A percentile compares a stretch with the other conserved stretches of the same genome.
Evolutionary conservation across 2,113 vertebrate genomes (phyloP).

Genomic region (Plectropomus leopardus): DNA sequence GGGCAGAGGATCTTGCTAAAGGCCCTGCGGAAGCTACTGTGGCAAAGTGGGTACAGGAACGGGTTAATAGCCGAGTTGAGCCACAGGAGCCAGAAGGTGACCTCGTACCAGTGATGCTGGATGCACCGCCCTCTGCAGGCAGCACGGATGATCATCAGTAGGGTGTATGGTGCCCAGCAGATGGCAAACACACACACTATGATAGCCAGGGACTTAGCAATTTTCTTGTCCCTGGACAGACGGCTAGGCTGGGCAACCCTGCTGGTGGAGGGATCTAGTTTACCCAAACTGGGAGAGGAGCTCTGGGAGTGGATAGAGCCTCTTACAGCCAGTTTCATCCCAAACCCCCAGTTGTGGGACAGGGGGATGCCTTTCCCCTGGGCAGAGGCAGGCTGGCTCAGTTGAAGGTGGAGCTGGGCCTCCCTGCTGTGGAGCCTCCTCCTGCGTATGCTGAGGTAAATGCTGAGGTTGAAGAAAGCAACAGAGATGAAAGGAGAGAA

Average conservation of each 20-base stretch:
- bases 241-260: slow-evolving; percentile 75
- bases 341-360: slow-evolving; percentile 68
- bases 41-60: slow-evolving; percentile 91
- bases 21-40: slow-evolving; percentile 87
- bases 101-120: slow-evolving; percentile 80
- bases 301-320: slow-evolving; percentile 73
- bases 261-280: slow-evolving; percentile 67
- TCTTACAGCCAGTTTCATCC: slow-evolving; percentile 68
- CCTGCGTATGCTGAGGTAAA: slow-evolving; percentile 90
- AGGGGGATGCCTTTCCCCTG: slow-evolving; percentile 66
- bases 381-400: slow-evolving; percentile 56
- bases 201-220: slow-evolving; percentile 88
- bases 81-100: slow-evolving; percentile 93
- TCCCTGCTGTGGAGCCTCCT: slow-evolving; percentile 73
- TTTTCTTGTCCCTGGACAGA: slow-evolving; percentile 87
- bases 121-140: slow-evolving; percentile 74
- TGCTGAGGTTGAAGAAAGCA: slow-evolving; percentile 91
- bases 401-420: slow-evolving; percentile 62
- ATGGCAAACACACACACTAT: slow-evolving; percentile 87
- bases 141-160: slow-evolving; percentile 87
- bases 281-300: slow-evolving; percentile 69
- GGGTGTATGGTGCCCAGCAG: slow-evolving; percentile 91
- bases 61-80: slow-evolving; percentile 91
- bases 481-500: slow-evolving; percentile 86
- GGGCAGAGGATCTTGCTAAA: slow-evolving; percentile 84